A percentile compares a stretch with the other conserved stretches of the same genome.
phyloP scores from a whole-genome alignment of 2,797 vertebrate species.

The Lindbergichthys nudifrons region DNA sequence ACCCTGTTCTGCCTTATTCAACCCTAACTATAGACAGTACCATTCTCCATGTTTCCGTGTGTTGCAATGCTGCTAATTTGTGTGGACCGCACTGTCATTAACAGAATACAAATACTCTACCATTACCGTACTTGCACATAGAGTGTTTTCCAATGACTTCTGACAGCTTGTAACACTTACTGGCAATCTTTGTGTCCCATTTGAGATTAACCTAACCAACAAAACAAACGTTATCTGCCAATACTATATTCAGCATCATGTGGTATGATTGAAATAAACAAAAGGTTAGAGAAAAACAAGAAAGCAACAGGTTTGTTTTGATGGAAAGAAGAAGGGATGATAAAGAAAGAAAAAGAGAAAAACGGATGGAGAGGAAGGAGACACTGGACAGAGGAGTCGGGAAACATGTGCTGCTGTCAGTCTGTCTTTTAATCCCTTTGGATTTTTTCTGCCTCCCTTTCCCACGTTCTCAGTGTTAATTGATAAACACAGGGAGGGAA shows the following conservation, averaged over 20 bases:
- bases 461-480: slow-evolving; percentile 88
- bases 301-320: slow-evolving; percentile 33
- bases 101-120: background rate
- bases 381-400: slow-evolving; percentile 48
- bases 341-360: slow-evolving; percentile 36
- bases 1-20: slow-evolving; percentile 17
- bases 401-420: slow-evolving; percentile 84
- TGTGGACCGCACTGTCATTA: slow-evolving; percentile 1
- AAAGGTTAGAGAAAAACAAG: slow-evolving; percentile 15
- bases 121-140: background rate
- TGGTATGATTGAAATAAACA: slow-evolving; percentile 11
- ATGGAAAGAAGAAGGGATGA: slow-evolving; percentile 45
- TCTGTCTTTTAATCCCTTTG: slow-evolving; percentile 83
- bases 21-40: slow-evolving; percentile 13
- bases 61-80: slow-evolving; percentile 21
- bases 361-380: slow-evolving; percentile 32
- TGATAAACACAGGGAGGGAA: slow-evolving; percentile 85
- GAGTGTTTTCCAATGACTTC: slow-evolving; percentile 19
- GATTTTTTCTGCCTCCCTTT: slow-evolving; percentile 82
- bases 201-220: slow-evolving; percentile 1
- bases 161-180: background rate
- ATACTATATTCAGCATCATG: background rate
- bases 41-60: slow-evolving; percentile 24
- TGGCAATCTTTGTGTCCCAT: slow-evolving; percentile 19
- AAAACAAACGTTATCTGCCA: slow-evolving; percentile 36